Evolutionary conservation across 2,888 invertebrate genomes (phyloP).

Genomic region (Tupiocoris notatus): DNA sequence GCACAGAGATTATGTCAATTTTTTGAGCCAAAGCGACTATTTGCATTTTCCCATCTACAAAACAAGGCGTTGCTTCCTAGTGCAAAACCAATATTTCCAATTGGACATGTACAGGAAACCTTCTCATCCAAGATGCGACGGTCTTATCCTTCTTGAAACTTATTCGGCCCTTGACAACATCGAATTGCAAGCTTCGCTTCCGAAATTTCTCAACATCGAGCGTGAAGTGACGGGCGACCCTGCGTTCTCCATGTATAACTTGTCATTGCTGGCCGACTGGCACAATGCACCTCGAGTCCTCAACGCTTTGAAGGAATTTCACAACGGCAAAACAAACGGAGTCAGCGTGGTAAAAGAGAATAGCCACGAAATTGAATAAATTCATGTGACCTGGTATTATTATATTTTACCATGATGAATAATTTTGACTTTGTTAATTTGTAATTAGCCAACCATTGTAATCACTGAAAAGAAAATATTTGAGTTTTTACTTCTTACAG

Average conservation of each 20-base stretch:
- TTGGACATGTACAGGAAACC: slow-evolving; percentile 92
- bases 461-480: too few species aligned
- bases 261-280: slow-evolving; percentile 85
- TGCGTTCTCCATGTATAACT: slow-evolving; percentile 94
- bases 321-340: slow-evolving; percentile 74
- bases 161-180: slow-evolving; percentile 79
- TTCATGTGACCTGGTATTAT: too few species aligned
- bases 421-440: too few species aligned
- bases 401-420: too few species aligned
- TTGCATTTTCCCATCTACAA: slow-evolving; percentile 93
- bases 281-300: slow-evolving; percentile 24
- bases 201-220: slow-evolving; percentile 79
- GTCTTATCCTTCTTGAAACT: slow-evolving; percentile 86
- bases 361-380: neutral
- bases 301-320: slow-evolving; percentile 21
- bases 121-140: slow-evolving; percentile 86
- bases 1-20: slow-evolving; percentile 86
- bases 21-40: slow-evolving; percentile 86
- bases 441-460: too few species aligned
- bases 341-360: slow-evolving; percentile 52
- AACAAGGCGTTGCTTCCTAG: slow-evolving; percentile 89
- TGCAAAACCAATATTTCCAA: slow-evolving; percentile 97
- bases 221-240: slow-evolving; percentile 91
- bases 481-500: too few species aligned
- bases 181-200: slow-evolving; percentile 65